phyloP scores from a whole-genome alignment of 1,140 invertebrate species.

The Metopolophium dirhodum region DNA sequence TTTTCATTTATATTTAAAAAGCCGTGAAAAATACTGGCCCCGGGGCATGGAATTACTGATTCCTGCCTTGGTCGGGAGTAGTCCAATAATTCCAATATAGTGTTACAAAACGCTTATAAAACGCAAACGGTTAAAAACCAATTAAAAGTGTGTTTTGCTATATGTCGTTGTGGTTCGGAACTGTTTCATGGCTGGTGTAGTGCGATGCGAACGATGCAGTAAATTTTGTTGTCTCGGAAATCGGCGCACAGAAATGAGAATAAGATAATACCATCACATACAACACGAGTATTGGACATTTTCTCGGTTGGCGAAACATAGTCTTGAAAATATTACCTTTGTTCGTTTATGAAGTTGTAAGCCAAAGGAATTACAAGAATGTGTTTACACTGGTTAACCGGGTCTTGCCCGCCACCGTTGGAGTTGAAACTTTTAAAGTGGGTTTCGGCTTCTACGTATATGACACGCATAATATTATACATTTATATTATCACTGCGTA shows the following conservation, averaged over 20 bases:
- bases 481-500: neutral
- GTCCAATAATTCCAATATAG: neutral
- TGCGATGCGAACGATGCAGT: neutral
- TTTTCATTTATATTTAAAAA: neutral
- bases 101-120: neutral
- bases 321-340: slow-evolving; percentile 44
- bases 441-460: neutral
- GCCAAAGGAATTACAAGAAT: slow-evolving; percentile 30
- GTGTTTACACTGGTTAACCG: slow-evolving; percentile 8
- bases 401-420: neutral
- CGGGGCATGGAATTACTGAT: accelerated
- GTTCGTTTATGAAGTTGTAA: slow-evolving; percentile 41
- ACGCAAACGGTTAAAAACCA: neutral
- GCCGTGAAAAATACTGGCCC: neutral
- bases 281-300: neutral
- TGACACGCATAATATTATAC: neutral
- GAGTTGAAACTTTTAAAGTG: neutral
- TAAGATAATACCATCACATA: neutral
- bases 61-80: neutral
- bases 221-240: neutral
- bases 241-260: neutral
- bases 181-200: neutral
- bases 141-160: neutral
- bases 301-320: slow-evolving; percentile 1
- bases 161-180: neutral